Evolutionary conservation across 2,888 invertebrate genomes (phyloP).

Genomic region (Oxycera nigricornis): DNA sequence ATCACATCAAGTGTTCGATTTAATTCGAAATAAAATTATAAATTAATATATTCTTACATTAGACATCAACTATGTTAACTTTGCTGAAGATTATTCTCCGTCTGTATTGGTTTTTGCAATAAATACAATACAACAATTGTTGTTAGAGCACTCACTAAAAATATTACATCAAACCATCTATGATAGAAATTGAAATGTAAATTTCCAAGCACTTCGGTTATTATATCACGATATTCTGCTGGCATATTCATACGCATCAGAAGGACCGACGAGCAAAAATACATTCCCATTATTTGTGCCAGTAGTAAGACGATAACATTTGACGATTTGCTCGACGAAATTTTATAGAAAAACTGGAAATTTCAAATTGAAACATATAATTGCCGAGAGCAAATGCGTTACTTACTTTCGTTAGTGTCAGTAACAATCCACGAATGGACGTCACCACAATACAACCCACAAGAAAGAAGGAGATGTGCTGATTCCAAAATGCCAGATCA

Average conservation of each 20-base stretch:
- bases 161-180: constrained; percentile 99
- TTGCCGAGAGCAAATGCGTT: neutral
- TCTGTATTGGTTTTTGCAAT: constrained; percentile 79
- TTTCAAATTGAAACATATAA: constrained; percentile 48
- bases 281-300: constrained; percentile 99
- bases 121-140: constrained; percentile 95
- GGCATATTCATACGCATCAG: constrained; percentile 99
- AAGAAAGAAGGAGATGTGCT: constrained; percentile 95
- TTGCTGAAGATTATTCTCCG: constrained; percentile 29
- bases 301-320: constrained; percentile 96
- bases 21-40: constrained; percentile 1
- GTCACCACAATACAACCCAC: constrained; percentile 98
- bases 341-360: constrained; percentile 97
- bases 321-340: constrained; percentile 98
- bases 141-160: constrained; percentile 93
- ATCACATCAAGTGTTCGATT: no score
- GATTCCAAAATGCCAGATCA: constrained; percentile 99
- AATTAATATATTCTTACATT: neutral
- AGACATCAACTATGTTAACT: neutral
- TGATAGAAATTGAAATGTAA: constrained; percentile 99
- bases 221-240: constrained; percentile 91
- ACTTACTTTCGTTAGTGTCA: constrained; percentile 93
- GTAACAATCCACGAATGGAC: constrained; percentile 92
- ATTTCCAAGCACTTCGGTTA: constrained; percentile 87
- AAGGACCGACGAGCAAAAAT: constrained; percentile 96